Conservation (phyloP, 2,797 vertebrate species). For the Danio kyathit region DNA sequence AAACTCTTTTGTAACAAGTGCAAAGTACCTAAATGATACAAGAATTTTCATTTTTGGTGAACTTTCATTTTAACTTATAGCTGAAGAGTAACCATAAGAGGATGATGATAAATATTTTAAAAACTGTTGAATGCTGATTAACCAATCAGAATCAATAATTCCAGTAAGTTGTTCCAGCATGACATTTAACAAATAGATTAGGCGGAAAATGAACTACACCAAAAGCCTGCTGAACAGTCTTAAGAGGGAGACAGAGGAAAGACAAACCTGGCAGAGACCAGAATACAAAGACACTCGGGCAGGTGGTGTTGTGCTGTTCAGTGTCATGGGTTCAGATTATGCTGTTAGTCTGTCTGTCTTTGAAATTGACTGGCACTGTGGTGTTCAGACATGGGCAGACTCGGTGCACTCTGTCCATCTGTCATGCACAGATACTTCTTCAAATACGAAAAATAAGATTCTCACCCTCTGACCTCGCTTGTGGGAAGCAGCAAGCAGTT, state of each 20-base stretch:
- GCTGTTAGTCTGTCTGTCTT: slow-evolving; percentile 1
- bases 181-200: background rate
- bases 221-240: background rate
- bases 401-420: background rate
- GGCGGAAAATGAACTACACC: background rate
- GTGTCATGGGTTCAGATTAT: slow-evolving; percentile 10
- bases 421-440: slow-evolving; percentile 8
- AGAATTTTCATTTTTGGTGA: no score
- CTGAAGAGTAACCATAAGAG: background rate
- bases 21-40: no score
- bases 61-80: no score
- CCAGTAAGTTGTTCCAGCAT: background rate
- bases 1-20: no score
- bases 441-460: slow-evolving; percentile 16
- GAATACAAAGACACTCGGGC: slow-evolving; percentile 14
- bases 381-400: background rate
- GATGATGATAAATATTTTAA: background rate
- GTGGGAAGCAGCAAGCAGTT: background rate
- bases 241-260: background rate
- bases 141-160: no score
- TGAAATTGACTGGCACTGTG: background rate
- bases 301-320: background rate
- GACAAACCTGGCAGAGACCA: background rate
- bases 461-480: background rate
- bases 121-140: no score